Percentiles rank a stretch among this genome's conserved stretches.
phyloP scores from a whole-genome alignment of 2,113 vertebrate genomes.

The Apus apus region DNA sequence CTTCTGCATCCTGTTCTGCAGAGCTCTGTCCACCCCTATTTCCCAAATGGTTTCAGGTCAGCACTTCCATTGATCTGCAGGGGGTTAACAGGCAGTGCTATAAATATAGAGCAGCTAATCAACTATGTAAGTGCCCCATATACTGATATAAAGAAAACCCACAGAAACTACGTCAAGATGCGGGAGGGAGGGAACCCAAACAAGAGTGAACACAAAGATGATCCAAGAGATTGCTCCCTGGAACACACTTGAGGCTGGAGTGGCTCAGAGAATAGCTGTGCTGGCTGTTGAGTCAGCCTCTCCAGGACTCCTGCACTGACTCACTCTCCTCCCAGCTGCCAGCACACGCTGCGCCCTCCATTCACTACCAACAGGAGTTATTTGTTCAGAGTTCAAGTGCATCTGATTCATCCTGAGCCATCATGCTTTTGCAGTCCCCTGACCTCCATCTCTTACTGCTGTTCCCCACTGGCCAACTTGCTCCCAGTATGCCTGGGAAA shows the following conservation, averaged over 20 bases:
- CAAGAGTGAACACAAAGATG: not conserved
- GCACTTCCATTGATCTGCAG: not conserved
- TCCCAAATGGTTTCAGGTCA: not conserved
- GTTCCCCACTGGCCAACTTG: not conserved
- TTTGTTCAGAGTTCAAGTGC: not conserved
- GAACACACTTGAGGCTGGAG: not conserved
- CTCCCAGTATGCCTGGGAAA: not conserved
- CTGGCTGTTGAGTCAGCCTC: conserved; percentile 16
- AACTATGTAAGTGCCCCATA: not conserved
- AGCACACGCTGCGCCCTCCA: accelerated
- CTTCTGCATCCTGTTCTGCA: not conserved
- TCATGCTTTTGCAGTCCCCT: not conserved
- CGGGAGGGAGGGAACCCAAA: not conserved
- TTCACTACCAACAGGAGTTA: not conserved
- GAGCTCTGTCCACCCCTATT: not conserved
- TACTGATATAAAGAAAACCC: not conserved
- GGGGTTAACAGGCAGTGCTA: not conserved
- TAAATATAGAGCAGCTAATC: conserved; percentile 22
- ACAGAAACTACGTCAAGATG: not conserved
- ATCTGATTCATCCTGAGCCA: not conserved
- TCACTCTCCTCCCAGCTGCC: not conserved
- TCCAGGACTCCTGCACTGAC: not conserved
- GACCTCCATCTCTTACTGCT: not conserved
- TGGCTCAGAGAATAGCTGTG: not conserved
- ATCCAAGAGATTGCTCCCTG: not conserved